phyloP scores from a whole-genome alignment of 1,140 invertebrate species.

The Papilio xuthus region DNA sequence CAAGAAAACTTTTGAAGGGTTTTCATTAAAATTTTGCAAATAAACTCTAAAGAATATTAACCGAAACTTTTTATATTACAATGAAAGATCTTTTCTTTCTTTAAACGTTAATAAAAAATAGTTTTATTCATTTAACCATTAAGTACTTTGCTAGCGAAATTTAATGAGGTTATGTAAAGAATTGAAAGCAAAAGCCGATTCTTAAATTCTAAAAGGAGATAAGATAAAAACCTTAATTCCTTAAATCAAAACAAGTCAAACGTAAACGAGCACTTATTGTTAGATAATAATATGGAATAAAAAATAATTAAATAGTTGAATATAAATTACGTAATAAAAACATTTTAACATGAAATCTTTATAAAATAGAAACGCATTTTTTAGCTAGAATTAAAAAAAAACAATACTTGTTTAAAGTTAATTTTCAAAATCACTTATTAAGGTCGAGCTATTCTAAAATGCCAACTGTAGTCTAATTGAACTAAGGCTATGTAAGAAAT shows the following conservation, averaged over 20 bases:
- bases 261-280: neutral
- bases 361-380: neutral
- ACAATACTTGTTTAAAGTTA: neutral
- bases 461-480: neutral
- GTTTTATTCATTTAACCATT: neutral
- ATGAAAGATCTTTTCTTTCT: neutral
- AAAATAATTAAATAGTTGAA: neutral
- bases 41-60: neutral
- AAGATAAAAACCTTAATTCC: neutral
- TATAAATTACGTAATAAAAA: no score
- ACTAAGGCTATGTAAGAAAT: constrained; percentile 8
- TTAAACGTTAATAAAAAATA: neutral
- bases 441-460: constrained; percentile 5
- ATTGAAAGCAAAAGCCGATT: neutral
- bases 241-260: neutral
- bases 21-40: constrained; percentile 21
- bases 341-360: neutral
- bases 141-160: neutral
- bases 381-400: neutral
- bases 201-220: neutral
- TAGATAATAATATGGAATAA: neutral
- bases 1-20: neutral
- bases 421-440: constrained; percentile 7
- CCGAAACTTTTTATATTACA: neutral
- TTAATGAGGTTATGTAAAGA: neutral